Evolutionary conservation across 2,888 invertebrate species (phyloP), one percentile per base, ranked within the genome.

Genomic region (Sclerodermus sp.): DNA sequence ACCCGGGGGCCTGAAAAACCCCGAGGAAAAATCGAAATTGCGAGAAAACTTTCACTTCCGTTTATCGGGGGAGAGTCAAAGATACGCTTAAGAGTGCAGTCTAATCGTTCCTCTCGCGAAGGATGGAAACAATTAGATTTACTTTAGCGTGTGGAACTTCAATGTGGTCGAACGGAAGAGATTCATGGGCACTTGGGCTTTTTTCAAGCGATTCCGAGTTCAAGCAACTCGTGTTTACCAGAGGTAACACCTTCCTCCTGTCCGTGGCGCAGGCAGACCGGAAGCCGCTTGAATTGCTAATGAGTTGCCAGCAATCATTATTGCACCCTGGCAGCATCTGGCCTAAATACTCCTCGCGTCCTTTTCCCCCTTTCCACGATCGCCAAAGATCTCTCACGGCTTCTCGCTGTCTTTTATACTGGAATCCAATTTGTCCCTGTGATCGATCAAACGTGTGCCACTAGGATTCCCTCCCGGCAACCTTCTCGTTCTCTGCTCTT

Each of bases 201-300:
- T 4, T 15, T 10, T 51, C 49, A 40, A 62, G 56, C 56, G 63
- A 63, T 55, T 59, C 60, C 53, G 63, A 57, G 71, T 71, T 71
- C 71, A 71, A 67, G 62, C 64, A 71, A 71, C 71, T 67, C 70
- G 54, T 66, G 68, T 70, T 68, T 66, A 67, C 66, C 61, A 57
- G 57, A 56, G 59, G 54, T 57, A 53, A 58, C 58, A 56, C 58
- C 58, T 60, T 56, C 57, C 48, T 58, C 55, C 53, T 41, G 48
- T 52, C 53, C 60, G 52, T 55, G 58, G 55, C 18, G 47, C 47
- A 39, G 51, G 40, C 47, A 63, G 60, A 60, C 73, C 71, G 74
- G 74, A 75, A 75, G 67, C 64, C 63, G 62, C 73, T 74, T 69
- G 73, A 73, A 76, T 74, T 73, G 73, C 69, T 72, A 74, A 73